A percentile compares a stretch with the other conserved stretches of the same genome.
Conservation (phyloP, 2,888 invertebrate genomes). For the Magallana nippona region DNA sequence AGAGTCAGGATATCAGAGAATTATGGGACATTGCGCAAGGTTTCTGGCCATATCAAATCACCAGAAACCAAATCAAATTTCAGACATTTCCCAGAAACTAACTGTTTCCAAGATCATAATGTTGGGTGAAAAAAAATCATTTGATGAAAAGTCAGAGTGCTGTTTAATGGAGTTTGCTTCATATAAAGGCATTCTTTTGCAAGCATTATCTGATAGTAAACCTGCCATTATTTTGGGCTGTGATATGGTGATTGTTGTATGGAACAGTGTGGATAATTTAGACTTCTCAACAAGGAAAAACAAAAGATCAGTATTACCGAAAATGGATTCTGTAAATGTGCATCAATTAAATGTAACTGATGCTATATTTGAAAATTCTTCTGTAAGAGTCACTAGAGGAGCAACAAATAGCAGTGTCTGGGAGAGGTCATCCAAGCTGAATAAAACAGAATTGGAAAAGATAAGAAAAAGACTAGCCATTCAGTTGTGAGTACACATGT, state of each 20-base stretch:
- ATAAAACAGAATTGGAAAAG: conserved; percentile 8
- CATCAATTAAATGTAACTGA: not conserved
- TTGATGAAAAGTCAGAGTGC: not conserved
- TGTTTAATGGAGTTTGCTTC: not conserved
- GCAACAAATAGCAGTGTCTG: not conserved
- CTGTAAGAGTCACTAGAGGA: not conserved
- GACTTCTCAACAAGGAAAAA: not conserved
- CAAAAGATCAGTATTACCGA: not conserved
- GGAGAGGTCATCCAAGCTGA: not conserved
- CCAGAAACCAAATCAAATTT: not conserved
- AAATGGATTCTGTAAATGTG: not conserved
- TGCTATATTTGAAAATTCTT: not conserved
- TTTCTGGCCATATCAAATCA: not conserved
- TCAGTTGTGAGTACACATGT: not conserved
- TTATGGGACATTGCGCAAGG: not conserved
- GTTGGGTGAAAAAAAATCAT: not conserved
- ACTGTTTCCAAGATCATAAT: not conserved
- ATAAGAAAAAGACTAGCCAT: conserved; percentile 10
- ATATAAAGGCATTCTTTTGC: not conserved
- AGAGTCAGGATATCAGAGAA: not conserved
- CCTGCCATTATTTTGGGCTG: not conserved
- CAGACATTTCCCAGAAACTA: not conserved
- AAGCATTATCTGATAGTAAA: not conserved
- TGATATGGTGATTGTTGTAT: not conserved
- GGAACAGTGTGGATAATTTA: not conserved